phyloP scores from a whole-genome alignment of 1,140 invertebrate species.

The Tetragonula clypearis region DNA sequence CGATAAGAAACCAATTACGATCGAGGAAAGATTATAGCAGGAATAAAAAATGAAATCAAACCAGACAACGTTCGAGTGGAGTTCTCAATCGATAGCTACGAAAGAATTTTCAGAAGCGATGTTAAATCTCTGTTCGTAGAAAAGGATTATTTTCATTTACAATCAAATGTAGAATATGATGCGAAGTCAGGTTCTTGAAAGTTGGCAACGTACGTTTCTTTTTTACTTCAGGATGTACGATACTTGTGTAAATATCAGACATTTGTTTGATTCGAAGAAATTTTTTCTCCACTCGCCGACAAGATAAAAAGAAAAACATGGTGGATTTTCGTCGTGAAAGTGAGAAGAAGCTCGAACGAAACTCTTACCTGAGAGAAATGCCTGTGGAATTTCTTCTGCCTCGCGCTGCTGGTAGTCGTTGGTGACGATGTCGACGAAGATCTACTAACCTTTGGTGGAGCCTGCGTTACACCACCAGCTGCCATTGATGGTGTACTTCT shows the following conservation, averaged over 20 bases:
- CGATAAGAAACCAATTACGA: background rate
- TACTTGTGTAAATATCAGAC: too few relatives aligned
- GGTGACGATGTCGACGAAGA: conserved; percentile 76
- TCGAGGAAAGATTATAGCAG: background rate
- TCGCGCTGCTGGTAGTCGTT: conserved; percentile 74
- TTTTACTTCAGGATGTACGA: too few relatives aligned
- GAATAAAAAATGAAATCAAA: too few relatives aligned
- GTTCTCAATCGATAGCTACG: background rate
- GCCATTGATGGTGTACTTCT: conserved; percentile 79
- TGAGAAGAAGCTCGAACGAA: background rate
- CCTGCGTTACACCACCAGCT: conserved; percentile 68
- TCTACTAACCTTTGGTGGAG: conserved; percentile 72
- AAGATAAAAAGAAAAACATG: too few relatives aligned
- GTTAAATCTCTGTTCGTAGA: too few relatives aligned
- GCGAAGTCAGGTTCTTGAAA: too few relatives aligned
- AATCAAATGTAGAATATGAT: too few relatives aligned
- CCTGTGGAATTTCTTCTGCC: conserved; percentile 78
- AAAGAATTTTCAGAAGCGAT: too few relatives aligned
- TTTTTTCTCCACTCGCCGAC: too few relatives aligned
- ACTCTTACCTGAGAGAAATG: conserved; percentile 76
- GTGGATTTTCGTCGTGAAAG: background rate
- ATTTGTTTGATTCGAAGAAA: too few relatives aligned
- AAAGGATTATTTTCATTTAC: too few relatives aligned
- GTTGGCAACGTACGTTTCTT: too few relatives aligned
- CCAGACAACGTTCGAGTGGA: background rate